Conservation (phyloP, 2,113 vertebrate species). For the Procavia capensis region DNA sequence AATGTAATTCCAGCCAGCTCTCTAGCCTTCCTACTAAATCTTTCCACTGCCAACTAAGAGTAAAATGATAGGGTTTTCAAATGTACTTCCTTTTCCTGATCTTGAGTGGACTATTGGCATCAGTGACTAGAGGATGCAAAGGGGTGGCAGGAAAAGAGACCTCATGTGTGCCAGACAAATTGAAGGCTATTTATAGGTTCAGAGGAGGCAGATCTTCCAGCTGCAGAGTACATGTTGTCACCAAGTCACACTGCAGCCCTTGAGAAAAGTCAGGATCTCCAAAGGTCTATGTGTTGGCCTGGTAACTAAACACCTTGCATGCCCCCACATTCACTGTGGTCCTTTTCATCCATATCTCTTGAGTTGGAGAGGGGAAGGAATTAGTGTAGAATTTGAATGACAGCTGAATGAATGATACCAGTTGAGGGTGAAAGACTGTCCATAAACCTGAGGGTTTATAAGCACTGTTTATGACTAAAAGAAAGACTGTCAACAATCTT, state of each 20-base stretch:
- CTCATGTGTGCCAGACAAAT: background rate
- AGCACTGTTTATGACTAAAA: background rate
- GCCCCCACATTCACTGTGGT: background rate
- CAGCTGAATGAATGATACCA: background rate
- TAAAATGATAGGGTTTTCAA: constrained; percentile 38
- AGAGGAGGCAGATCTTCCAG: background rate
- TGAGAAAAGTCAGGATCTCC: background rate
- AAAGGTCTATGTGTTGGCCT: background rate
- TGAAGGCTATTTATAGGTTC: background rate
- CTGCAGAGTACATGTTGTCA: background rate
- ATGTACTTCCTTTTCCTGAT: background rate
- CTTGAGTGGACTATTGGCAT: background rate
- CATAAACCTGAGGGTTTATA: background rate
- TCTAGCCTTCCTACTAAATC: background rate
- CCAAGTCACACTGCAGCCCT: background rate
- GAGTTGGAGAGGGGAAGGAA: background rate
- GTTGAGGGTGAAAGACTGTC: background rate
- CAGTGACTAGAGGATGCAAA: background rate
- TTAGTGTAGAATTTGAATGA: background rate
- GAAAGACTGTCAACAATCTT: background rate
- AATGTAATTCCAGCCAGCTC: background rate
- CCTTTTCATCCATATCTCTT: background rate
- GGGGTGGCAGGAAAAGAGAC: background rate
- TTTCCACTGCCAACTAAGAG: constrained; percentile 16
- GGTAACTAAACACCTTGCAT: background rate